phyloP scores from a whole-genome alignment of 2,797 vertebrate genomes.

The Mormyrops boulengeri region DNA sequence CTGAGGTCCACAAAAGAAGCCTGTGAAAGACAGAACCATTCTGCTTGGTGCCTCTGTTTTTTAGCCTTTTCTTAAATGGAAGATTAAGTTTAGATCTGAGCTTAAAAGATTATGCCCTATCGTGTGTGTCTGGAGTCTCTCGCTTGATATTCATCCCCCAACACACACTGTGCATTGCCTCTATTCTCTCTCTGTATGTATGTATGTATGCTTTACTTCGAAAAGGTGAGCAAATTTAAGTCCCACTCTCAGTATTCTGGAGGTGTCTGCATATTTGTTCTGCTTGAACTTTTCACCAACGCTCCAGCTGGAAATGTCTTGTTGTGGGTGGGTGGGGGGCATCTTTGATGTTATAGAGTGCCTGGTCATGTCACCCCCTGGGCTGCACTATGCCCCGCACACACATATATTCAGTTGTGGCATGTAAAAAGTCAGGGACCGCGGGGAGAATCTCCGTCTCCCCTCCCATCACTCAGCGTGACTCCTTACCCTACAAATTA shows the following conservation, averaged over 20 bases:
- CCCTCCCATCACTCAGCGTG: constrained; percentile 42
- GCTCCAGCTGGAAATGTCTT: background rate
- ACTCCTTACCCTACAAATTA: constrained; percentile 60
- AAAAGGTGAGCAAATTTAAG: constrained; percentile 11
- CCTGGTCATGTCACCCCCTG: background rate
- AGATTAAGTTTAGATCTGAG: constrained; percentile 65
- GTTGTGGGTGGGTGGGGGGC: background rate
- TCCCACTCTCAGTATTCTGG: background rate
- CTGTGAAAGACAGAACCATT: background rate
- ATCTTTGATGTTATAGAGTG: background rate
- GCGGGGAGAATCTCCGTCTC: background rate
- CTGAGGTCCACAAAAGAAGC: background rate
- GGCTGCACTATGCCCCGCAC: background rate
- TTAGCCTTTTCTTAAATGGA: constrained; percentile 57
- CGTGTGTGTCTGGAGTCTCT: constrained; percentile 57
- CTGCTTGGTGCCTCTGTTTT: constrained; percentile 54
- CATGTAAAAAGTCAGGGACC: background rate
- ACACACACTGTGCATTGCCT: constrained; percentile 26
- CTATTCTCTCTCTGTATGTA: constrained; percentile 27
- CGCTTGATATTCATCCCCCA: constrained; percentile 52
- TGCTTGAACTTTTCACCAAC: constrained; percentile 30
- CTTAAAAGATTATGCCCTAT: constrained; percentile 60
- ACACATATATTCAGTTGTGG: background rate
- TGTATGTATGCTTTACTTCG: constrained; percentile 34
- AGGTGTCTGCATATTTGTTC: constrained; percentile 6